Evolutionary conservation across 2,888 invertebrate genomes (phyloP), one percentile per base, ranked within the genome.

Genomic region (Archaeoteleia sp.): DNA sequence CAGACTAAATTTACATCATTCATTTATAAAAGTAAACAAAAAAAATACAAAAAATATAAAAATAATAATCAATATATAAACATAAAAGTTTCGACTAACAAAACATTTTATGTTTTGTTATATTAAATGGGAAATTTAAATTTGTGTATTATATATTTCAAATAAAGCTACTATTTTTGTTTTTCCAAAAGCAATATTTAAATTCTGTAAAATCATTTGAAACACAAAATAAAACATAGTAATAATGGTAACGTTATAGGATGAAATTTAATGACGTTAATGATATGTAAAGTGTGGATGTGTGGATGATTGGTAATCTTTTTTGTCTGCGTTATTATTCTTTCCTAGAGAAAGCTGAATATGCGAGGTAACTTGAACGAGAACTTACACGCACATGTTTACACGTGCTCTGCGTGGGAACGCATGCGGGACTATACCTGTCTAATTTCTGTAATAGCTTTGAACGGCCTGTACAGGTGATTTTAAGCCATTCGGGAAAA

Each of bases 361-460:
- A 65, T 54, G 54, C 46, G 46, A 43, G 45, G 57, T 51, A 51
- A 54, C 37, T 34, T 25, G 57, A 57, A 65, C 49, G 51, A 49
- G 37, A 32, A 45, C 57, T 55, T 65, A 45, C 49, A 65, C 49
- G 57, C 45, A 51, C 57, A 57, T 57, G 51, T 57, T 57, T 65
- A 65, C 48, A 57, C 45, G 45, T 32, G 55, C 51, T 51, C 45
- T 65, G 63, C 63, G 63, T 65, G 63, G 63, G 63, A 65, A 65
- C 57, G 55, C 40, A 49, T 39, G 49, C 54, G 55, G 49, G 54
- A 54, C 48, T 54, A 48, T 62, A 48, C 42, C 54, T 54, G 55
- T 63, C 55, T 63, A 55, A 63, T 63, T 63, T 63, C 55, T 63
- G 49, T 63, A 63, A 63, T 63, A 63, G 63, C 63, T 49, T 29